Evolutionary conservation across 2,113 vertebrate genomes (phyloP), one percentile per base, ranked within the genome.

Genomic region (Plecturocebus donacophilus): DNA sequence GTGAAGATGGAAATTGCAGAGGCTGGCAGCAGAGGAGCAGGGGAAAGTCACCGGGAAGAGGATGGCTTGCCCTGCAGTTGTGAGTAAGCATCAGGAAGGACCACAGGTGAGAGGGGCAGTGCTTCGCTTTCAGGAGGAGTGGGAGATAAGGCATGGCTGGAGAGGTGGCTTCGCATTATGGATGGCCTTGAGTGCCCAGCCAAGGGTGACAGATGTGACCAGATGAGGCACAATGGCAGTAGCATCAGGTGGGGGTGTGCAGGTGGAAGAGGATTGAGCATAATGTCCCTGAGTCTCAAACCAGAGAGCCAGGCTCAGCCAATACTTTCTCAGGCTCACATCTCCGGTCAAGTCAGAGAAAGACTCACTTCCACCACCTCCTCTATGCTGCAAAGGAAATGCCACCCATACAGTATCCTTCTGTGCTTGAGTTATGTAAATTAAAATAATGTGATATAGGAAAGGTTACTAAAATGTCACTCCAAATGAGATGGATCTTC

Each of bases 21-120:
- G 9, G 61, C 16, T 40, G 58, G 3, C 17, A 52, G 81, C 20
- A 1, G 38, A 73, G 4, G 23, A 32, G 2, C 8, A 0, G 79
- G 5, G 7, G 11, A 11, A 2, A 32, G 32, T 23, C 16, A 8
- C 3, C 0, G 1, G 11, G 8, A 1, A 12, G 32, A 12, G 21
- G 30, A 17, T 0, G 32, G 61, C n/a, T 40, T 27, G 23, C 40
- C 30, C 11, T 0, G 10, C 14, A 45, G 70, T 10, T 0, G 3
- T 0, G 0, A 35, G 2, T 0, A 0, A 38, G 76, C 32, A 3
- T 32, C 38, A 1, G 49, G 73, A 3, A 14, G 54, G 64, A 52
- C 25, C 9, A 0, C 0, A 0, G 17, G 1, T 4, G n/a, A 35
- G 76, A 8, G 32, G 3, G 13, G n/a, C 45, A 0, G 6, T 3